A percentile compares a stretch with the other conserved stretches of the same genome.
These are phyloP conservation scores for Oscheius sp. DNA, from an alignment of 2,888 invertebrate species.

Conservation along the genomic window DNA sequence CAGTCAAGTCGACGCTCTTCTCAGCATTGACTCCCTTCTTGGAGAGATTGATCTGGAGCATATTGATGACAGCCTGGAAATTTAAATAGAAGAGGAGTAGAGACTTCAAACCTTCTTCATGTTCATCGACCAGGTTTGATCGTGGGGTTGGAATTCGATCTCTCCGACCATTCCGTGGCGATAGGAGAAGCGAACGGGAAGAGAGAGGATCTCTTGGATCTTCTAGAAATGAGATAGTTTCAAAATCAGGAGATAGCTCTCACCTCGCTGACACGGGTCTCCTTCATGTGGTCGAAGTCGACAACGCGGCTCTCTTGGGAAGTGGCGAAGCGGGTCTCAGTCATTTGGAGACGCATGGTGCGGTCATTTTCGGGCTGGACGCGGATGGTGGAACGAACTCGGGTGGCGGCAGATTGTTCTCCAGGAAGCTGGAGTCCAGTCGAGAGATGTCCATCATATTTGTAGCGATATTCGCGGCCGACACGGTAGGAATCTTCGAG, in stretches of 20 bases:
- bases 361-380: conserved; percentile 48
- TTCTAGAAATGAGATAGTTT: conserved; percentile 21
- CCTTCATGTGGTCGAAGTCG: conserved; percentile 27
- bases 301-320: conserved; percentile 41
- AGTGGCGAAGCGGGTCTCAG: conserved; percentile 45
- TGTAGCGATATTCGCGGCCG: conserved; percentile 49
- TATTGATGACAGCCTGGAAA: conserved; percentile 65
- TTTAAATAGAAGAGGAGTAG: too few relatives aligned
- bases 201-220: conserved; percentile 36
- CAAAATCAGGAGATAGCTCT: background rate
- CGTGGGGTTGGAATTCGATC: conserved; percentile 26
- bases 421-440: conserved; percentile 57
- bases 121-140: conserved; percentile 28
- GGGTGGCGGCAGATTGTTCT: conserved; percentile 53
- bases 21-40: conserved; percentile 46
- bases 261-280: conserved; percentile 9
- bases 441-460: conserved; percentile 53
- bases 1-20: conserved; percentile 8
- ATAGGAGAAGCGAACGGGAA: conserved; percentile 48
- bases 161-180: conserved; percentile 47
- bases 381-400: conserved; percentile 54
- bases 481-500: conserved; percentile 35
- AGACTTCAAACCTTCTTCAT: too few relatives aligned
- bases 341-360: conserved; percentile 44
- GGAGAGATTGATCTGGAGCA: conserved; percentile 57